These are phyloP conservation scores for Lineus longissimus DNA, from an alignment of 1,140 invertebrate genomes.

Conservation along the genomic window DNA sequence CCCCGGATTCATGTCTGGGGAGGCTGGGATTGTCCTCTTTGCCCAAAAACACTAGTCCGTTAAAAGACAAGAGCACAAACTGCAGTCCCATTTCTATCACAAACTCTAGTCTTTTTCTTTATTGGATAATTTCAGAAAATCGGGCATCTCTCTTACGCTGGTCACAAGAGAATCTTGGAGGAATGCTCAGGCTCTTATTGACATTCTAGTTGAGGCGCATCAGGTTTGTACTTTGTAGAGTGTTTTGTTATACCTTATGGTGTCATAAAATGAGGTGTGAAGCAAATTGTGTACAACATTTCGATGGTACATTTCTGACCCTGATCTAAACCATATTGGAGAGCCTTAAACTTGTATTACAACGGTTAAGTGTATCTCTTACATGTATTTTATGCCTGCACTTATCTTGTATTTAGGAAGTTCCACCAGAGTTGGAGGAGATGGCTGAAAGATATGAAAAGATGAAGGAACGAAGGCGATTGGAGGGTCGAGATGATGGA, in stretches of 20 bases:
- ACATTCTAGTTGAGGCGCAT: slow-evolving; percentile 48
- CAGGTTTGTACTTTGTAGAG: slow-evolving; percentile 30
- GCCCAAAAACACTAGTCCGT: no score
- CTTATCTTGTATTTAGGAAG: slow-evolving; percentile 45
- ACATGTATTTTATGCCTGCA: background rate
- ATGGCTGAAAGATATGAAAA: slow-evolving; percentile 36
- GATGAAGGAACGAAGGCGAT: slow-evolving; percentile 13
- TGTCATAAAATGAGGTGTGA: background rate
- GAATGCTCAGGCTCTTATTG: slow-evolving; percentile 45
- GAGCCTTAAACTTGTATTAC: background rate
- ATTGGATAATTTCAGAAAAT: slow-evolving; percentile 52
- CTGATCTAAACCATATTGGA: background rate
- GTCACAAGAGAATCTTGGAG: slow-evolving; percentile 48
- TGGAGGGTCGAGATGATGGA: slow-evolving; percentile 14
- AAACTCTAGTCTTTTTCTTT: background rate
- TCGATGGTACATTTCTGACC: background rate
- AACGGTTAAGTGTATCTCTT: background rate
- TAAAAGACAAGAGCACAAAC: no score
- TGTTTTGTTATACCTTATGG: background rate
- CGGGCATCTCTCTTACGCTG: slow-evolving; percentile 53
- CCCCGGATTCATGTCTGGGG: no score
- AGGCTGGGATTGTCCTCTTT: no score
- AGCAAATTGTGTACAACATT: background rate
- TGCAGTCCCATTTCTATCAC: no score
- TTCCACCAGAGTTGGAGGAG: slow-evolving; percentile 60